These are phyloP conservation scores for Drosophila austrosaltans DNA, from an alignment of 2,888 invertebrate species.

Conservation along the genomic window DNA sequence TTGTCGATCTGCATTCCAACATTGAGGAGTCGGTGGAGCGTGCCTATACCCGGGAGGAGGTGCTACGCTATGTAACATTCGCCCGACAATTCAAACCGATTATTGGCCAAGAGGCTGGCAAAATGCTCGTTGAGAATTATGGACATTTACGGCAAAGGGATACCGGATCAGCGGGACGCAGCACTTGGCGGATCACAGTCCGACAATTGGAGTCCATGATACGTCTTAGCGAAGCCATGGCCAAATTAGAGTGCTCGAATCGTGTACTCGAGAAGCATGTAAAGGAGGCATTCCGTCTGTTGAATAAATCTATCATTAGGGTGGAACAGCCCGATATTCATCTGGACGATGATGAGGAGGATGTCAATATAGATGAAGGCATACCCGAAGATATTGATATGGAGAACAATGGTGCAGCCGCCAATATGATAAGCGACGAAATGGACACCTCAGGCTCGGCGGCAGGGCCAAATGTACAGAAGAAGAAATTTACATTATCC, in stretches of 20 bases:
- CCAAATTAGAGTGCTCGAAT: slow-evolving; percentile 97
- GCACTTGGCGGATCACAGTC: slow-evolving; percentile 98
- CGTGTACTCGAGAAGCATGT: slow-evolving; percentile 95
- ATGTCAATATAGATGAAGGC: slow-evolving; percentile 82
- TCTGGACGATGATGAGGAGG: slow-evolving; percentile 90
- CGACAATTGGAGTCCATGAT: slow-evolving; percentile 98
- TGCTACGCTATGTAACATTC: slow-evolving; percentile 97
- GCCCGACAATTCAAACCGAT: slow-evolving; percentile 97
- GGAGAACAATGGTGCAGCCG: slow-evolving; percentile 80
- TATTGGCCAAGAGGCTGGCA: slow-evolving; percentile 91
- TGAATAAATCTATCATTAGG: slow-evolving; percentile 98
- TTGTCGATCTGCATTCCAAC: slow-evolving; percentile 96
- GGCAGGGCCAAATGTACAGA: slow-evolving; percentile 80
- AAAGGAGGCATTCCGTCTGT: slow-evolving; percentile 93
- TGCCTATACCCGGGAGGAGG: slow-evolving; percentile 94
- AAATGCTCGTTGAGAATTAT: slow-evolving; percentile 94
- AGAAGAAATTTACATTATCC: slow-evolving; percentile 91
- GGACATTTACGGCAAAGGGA: slow-evolving; percentile 93
- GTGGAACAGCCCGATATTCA: slow-evolving; percentile 99
- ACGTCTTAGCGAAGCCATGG: slow-evolving; percentile 97
- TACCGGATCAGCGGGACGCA: slow-evolving; percentile 87
- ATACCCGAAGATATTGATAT: slow-evolving; percentile 86
- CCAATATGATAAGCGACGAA: slow-evolving; percentile 50
- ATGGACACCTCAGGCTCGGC: slow-evolving; percentile 42
- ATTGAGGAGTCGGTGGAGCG: slow-evolving; percentile 91